Percentiles rank a stretch among this genome's conserved stretches.
These are phyloP conservation scores for Microtus ochrogaster DNA, from an alignment of 2,113 vertebrate genomes.

Conservation along the genomic window DNA sequence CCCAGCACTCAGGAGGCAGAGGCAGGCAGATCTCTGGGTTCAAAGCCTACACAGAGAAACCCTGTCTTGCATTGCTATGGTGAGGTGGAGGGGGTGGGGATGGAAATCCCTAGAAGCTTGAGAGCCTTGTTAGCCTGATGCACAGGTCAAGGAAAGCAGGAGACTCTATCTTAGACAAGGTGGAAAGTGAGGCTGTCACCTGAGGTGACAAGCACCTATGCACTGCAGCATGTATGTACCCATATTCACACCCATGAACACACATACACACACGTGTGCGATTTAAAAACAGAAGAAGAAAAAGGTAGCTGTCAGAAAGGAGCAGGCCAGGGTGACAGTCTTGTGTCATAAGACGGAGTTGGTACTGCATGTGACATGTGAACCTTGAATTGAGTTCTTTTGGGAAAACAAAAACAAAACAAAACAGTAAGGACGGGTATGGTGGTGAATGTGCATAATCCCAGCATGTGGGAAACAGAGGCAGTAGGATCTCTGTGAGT, in stretches of 20 bases:
- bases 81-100: neutral
- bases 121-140: neutral
- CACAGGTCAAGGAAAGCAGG: neutral
- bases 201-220: neutral
- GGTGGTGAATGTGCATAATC: neutral
- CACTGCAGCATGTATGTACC: neutral
- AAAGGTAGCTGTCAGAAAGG: neutral
- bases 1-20: neutral
- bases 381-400: neutral
- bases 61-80: neutral
- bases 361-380: neutral
- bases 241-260: neutral
- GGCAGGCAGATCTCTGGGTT: neutral
- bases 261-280: too few relatives aligned
- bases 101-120: too few relatives aligned
- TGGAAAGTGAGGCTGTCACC: neutral
- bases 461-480: neutral
- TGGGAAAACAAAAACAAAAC: neutral
- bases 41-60: neutral
- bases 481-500: neutral
- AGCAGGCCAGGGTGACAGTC: neutral
- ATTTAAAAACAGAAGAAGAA: neutral
- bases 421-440: neutral
- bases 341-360: neutral
- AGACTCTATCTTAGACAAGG: neutral